These are phyloP conservation scores for Adelosebastes latens DNA, from an alignment of 2,797 vertebrate genomes.

Conservation along the genomic window DNA sequence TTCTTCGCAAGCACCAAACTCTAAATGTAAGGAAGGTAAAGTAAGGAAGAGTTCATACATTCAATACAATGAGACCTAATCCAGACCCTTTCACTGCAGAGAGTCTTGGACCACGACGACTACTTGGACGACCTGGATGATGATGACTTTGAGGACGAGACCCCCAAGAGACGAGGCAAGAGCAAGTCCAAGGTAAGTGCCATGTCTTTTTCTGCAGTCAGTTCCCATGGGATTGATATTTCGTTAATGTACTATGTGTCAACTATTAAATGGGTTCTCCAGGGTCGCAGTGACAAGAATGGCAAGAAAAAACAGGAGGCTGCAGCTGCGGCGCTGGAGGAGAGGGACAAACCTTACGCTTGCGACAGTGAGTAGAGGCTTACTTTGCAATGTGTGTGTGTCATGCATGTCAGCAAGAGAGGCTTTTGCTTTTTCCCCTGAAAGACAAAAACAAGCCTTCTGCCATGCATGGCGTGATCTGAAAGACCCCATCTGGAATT, in stretches of 20 bases:
- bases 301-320: slow-evolving; percentile 95
- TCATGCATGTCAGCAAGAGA: slow-evolving; percentile 50
- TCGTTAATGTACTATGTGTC: not conserved
- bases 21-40: not conserved
- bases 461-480: slow-evolving; percentile 49
- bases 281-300: slow-evolving; percentile 93
- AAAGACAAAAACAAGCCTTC: slow-evolving; percentile 25
- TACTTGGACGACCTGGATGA: slow-evolving; percentile 96
- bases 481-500: slow-evolving; percentile 36
- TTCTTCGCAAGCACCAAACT: not conserved
- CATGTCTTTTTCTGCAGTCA: not conserved
- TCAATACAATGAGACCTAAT: slow-evolving; percentile 10
- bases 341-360: slow-evolving; percentile 95
- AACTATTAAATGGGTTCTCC: not conserved
- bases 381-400: not conserved
- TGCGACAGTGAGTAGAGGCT: slow-evolving; percentile 93
- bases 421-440: slow-evolving; percentile 33
- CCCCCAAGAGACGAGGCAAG: slow-evolving; percentile 94
- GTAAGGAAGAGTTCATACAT: not conserved
- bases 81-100: slow-evolving; percentile 70
- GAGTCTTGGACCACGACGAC: slow-evolving; percentile 95
- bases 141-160: slow-evolving; percentile 97
- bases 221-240: not conserved
- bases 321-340: slow-evolving; percentile 90
- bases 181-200: slow-evolving; percentile 93